phyloP scores from a whole-genome alignment of 23 tunicate genomes.

The Styela plicata region DNA sequence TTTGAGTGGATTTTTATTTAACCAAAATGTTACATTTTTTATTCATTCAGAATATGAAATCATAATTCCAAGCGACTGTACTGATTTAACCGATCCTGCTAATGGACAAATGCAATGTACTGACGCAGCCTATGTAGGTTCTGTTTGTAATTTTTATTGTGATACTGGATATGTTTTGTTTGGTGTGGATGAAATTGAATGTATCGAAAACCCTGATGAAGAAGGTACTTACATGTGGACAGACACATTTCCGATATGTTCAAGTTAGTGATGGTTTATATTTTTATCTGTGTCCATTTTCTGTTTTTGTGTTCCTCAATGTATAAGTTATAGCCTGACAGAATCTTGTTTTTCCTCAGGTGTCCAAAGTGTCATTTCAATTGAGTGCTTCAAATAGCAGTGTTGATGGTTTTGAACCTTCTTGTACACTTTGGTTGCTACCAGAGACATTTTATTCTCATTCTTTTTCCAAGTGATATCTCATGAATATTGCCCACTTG shows the following conservation, averaged over 20 bases:
- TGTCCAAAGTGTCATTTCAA: too few relatives aligned
- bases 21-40: background rate
- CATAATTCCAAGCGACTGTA: constrained; percentile 5
- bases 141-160: constrained; percentile 20
- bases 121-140: constrained; percentile 17
- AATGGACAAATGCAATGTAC: constrained; percentile 10
- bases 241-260: constrained; percentile 12
- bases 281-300: too few relatives aligned
- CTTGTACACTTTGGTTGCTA: too few relatives aligned
- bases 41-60: background rate
- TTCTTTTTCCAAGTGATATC: too few relatives aligned
- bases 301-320: too few relatives aligned
- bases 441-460: too few relatives aligned
- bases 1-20: too few relatives aligned
- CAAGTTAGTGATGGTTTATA: constrained; percentile 26
- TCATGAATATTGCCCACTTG: too few relatives aligned
- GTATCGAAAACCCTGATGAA: constrained; percentile 11
- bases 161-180: constrained; percentile 20
- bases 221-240: constrained; percentile 10
- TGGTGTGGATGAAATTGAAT: constrained; percentile 15
- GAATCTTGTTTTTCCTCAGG: too few relatives aligned
- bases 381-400: too few relatives aligned
- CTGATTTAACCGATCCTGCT: background rate
- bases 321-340: too few relatives aligned
- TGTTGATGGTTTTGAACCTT: too few relatives aligned